Percentiles rank a stretch among this genome's conserved stretches.
phyloP scores from a whole-genome alignment of 2,888 invertebrate species.

The Seira ritae region DNA sequence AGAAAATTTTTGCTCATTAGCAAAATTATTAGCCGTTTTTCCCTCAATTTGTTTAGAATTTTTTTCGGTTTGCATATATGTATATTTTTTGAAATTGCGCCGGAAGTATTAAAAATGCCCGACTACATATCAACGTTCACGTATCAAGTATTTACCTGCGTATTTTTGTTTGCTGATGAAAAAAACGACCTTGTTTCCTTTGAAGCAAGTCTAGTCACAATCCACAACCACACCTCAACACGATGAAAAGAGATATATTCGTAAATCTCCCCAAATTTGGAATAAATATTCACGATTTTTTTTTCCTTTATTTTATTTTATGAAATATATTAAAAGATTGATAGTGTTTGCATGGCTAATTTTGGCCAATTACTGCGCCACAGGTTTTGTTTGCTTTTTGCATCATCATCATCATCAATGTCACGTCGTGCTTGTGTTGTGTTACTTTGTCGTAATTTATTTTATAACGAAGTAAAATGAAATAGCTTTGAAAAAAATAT shows the following conservation, averaged over 20 bases:
- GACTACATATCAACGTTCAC: too few relatives aligned
- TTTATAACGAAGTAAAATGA: constrained; percentile 11
- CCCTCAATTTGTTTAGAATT: too few relatives aligned
- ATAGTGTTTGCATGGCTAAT: constrained; percentile 22
- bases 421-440: constrained; percentile 9
- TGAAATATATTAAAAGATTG: not conserved
- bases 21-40: too few relatives aligned
- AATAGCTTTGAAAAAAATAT: not conserved
- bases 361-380: constrained; percentile 22
- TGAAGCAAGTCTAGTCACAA: constrained; percentile 21
- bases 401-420: not conserved
- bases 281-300: constrained; percentile 44
- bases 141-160: too few relatives aligned
- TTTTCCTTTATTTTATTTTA: not conserved
- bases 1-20: too few relatives aligned
- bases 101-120: not conserved
- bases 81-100: too few relatives aligned
- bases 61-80: too few relatives aligned
- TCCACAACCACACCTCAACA: constrained; percentile 41
- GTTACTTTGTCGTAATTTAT: not conserved
- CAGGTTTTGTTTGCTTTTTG: not conserved
- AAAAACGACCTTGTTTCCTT: constrained; percentile 12
- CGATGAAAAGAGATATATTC: constrained; percentile 51
- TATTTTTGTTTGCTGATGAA: too few relatives aligned
- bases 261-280: constrained; percentile 51